Conservation (phyloP, 2,888 invertebrate genomes). For the Gymnosoma rotundatum region DNA sequence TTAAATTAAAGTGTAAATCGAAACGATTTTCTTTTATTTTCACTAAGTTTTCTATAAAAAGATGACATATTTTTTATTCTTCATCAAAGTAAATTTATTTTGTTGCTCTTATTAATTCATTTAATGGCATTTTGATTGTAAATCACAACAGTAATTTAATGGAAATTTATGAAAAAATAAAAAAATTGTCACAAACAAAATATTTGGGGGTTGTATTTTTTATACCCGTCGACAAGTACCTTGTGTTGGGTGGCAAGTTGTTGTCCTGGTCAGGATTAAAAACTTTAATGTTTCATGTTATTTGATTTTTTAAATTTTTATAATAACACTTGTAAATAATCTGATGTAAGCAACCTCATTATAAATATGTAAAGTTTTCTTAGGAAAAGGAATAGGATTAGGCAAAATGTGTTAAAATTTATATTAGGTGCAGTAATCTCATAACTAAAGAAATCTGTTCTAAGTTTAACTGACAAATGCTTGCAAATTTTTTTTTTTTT, state of each 20-base stretch:
- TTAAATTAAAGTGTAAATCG: slow-evolving; percentile 40
- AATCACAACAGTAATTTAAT: slow-evolving; percentile 36
- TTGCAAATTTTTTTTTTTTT: no score
- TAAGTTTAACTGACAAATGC: no score
- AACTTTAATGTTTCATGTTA: not conserved
- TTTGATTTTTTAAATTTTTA: not conserved
- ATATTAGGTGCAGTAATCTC: no score
- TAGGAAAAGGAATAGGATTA: no score
- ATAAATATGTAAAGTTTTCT: no score
- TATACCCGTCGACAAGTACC: not conserved
- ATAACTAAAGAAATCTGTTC: no score
- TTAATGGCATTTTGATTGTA: slow-evolving; percentile 44
- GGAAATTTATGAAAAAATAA: slow-evolving; percentile 19
- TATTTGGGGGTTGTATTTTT: slow-evolving; percentile 17
- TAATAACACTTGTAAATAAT: no score
- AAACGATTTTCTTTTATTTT: slow-evolving; percentile 8
- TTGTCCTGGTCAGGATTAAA: slow-evolving; percentile 54
- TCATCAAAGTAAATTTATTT: slow-evolving; percentile 27
- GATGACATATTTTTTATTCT: slow-evolving; percentile 16
- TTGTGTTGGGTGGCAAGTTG: slow-evolving; percentile 26
- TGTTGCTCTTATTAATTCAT: slow-evolving; percentile 23
- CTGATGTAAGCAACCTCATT: no score
- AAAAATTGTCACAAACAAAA: not conserved
- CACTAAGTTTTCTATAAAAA: slow-evolving; percentile 27
- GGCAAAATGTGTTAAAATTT: no score